These are phyloP conservation scores for Caretta caretta DNA, from an alignment of 2,113 vertebrate genomes.

Conservation along the genomic window DNA sequence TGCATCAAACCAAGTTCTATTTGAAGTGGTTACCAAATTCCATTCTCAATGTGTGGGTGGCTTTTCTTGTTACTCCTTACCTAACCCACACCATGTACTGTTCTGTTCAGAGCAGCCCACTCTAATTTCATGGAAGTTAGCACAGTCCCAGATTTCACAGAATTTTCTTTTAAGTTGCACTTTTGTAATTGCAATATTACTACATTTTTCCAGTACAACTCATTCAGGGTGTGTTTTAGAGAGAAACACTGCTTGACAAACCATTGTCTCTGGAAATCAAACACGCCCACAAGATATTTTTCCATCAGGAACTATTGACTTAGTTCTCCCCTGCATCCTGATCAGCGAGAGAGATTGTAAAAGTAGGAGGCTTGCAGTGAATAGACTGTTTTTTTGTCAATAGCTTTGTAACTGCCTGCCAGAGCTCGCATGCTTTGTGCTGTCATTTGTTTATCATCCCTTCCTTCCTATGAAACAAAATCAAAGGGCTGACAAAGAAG, in stretches of 20 bases:
- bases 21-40: background rate
- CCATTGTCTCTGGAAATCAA: constrained; percentile 40
- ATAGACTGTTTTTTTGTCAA: constrained; percentile 37
- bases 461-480: constrained; percentile 72
- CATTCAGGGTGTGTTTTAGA: background rate
- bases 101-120: background rate
- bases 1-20: background rate
- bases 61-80: background rate
- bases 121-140: background rate
- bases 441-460: constrained; percentile 67
- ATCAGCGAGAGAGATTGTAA: constrained; percentile 46
- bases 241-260: constrained; percentile 24
- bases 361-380: background rate
- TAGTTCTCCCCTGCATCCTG: constrained; percentile 48
- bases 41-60: background rate
- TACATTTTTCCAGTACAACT: constrained; percentile 18
- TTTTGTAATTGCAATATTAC: background rate
- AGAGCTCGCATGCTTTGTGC: constrained; percentile 43
- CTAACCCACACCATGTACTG: background rate
- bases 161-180: background rate
- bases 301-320: constrained; percentile 23
- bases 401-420: constrained; percentile 52
- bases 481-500: constrained; percentile 49
- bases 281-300: constrained; percentile 38
- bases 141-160: background rate